phyloP scores from a whole-genome alignment of 2,888 invertebrate genomes.

The Notodonta dromedarius region DNA sequence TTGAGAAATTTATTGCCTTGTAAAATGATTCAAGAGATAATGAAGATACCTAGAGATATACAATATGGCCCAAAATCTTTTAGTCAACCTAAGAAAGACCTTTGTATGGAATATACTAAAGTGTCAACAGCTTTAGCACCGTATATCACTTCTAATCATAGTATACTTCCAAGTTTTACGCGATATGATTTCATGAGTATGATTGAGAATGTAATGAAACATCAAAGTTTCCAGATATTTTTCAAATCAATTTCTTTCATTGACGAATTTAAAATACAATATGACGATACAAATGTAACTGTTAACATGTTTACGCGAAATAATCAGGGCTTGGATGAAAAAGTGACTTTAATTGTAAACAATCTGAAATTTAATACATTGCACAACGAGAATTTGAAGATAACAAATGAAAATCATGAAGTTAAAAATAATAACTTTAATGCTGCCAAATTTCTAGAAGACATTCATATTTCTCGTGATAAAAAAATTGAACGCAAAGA shows the following conservation, averaged over 20 bases:
- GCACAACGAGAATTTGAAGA: constrained; percentile 13
- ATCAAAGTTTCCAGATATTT: constrained; percentile 17
- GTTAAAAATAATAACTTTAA: neutral
- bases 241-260: constrained; percentile 16
- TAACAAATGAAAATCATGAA: neutral
- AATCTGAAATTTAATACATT: constrained; percentile 19
- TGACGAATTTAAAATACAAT: constrained; percentile 20
- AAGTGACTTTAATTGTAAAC: constrained; percentile 12
- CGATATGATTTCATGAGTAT: constrained; percentile 20
- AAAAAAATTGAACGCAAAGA: constrained; percentile 8
- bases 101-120: neutral
- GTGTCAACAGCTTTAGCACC: constrained; percentile 28
- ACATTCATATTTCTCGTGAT: constrained; percentile 10
- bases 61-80: neutral
- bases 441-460: constrained; percentile 19
- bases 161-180: constrained; percentile 14
- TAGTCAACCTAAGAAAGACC: neutral
- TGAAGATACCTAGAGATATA: constrained; percentile 4
- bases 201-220: constrained; percentile 22
- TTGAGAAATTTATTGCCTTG: constrained; percentile 16
- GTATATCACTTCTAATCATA: constrained; percentile 30
- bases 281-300: constrained; percentile 15
- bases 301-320: constrained; percentile 18
- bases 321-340: constrained; percentile 11
- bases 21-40: constrained; percentile 4